Base-by-base conservation (phyloP, 2,888 invertebrate species). In the Lasioglossum zephyrum region DNA sequence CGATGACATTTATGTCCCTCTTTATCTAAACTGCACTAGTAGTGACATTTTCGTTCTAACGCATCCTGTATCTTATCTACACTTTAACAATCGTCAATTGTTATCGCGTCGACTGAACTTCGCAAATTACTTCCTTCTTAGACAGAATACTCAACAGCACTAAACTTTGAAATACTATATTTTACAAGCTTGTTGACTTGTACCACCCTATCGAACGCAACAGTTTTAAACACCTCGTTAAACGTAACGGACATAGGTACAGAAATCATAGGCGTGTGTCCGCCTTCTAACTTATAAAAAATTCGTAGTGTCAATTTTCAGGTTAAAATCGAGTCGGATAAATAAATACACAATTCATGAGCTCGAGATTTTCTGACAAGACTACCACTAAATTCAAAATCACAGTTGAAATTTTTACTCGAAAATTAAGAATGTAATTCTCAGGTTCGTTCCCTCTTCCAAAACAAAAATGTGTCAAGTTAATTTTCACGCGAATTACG, bases 31-130 rank as follows among this genome's bases (percentile, higher is more conserved):
- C 36, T 36, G 36, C 16, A 66, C 66, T 22, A 36, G 18, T 66
- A 36, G 66, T 66, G 36, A 36, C 66, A 66, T 66, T 31, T 66
- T 66, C 31, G 66, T 66, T 66, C 36, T 66, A 66, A 66, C 66
- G 18, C 36, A 9, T 66, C 36, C 66, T 66, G 36, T 18, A 66
- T 66, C 36, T 66, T 66, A 66, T 66, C 66, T 36, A 36, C 31
- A 8, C 18, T 66, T 36, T 36, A 36, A 8, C 66, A 36, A 31
- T 66, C 18, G 31, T 36, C 9, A 66, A 66, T 66, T 31, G 66
- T 66, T 66, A 66, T 66, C 66, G 36, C 66, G 8, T 36, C 22
- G 36, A 8, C 18, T 2, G 22, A 66, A 66, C 66, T 66, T 66
- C 36, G 22, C 66, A 66, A 66, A 66, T 66, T 66, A 36, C 36